Base-by-base conservation (phyloP, 2,888 invertebrate genomes). In the Nymphalis polychloros region DNA sequence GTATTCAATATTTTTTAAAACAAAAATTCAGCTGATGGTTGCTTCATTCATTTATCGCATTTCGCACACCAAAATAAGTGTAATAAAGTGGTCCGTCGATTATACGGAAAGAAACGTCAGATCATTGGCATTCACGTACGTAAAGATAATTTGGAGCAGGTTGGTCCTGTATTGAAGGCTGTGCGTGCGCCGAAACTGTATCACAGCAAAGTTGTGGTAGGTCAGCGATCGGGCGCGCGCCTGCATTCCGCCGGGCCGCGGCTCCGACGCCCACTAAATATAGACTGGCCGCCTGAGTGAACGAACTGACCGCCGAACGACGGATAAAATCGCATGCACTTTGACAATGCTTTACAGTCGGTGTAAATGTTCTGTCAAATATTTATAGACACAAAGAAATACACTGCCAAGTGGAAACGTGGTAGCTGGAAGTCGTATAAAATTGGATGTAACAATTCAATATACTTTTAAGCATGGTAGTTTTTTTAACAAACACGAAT, bases 191-290 rank as follows among this genome's bases (percentile, higher is more conserved):
- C 85, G 85, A 86, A 89, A 84, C 84, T 87, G 88, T 86, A 87
- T 86, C 88, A 85, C 83, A 81, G 77, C 72, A 61, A 76, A 81
- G 84, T 91, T 92, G 88, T 78, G 78, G 78, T 76, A 79, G 79
- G 79, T 79, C 79, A 75, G 78, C 68, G 62, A 35, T 59, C 75
- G 76, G 85, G 87, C 89, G 85, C 77, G 77, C 75, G 86, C 83
- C 84, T 82, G 79, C 78, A 77, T 77, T 77, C 90, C 88, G 71
- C 72, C 71, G 72, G 71, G 73, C 75, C 73, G 76, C 72, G 78
- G 77, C 77, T 73, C 79, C 79, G 77, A 83, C 84, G 83, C 81
- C 81, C 84, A 90, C 90, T 92, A 92, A 90, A 92, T 92, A 90
- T 91, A 91, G 66, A 61, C 61, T 67, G 53, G 31, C 35, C 57